Evolutionary conservation across 2,888 invertebrate species (phyloP), one percentile per base, ranked within the genome.

Genomic region (Conchocele bisecta): DNA sequence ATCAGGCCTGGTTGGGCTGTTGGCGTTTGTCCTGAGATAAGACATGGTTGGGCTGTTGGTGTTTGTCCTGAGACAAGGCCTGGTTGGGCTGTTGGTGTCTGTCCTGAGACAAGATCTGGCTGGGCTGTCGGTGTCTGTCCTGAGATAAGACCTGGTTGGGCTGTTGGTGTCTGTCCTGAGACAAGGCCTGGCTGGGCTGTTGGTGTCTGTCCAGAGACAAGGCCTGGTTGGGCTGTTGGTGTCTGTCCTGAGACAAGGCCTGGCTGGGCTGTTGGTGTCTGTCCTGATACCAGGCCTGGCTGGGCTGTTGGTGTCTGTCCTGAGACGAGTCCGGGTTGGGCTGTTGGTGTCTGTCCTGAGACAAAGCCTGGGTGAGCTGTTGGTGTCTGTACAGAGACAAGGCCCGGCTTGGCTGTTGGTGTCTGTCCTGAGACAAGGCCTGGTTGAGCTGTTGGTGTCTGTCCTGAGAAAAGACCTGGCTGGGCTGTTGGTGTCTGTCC

Each of bases 391-490:
- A 28, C 54, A 17, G 64, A 35, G 11, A 17, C 28, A 35, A 58
- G 58, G 41, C 9, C 48, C 26, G 73, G 54, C 13, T 50, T 24
- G 4, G 73, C 69, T 42, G 61, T 73, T 28, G 66, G 72, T 11
- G 53, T 41, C 22, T 63, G 50, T 46, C 61, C 69, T 37, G 66
- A 28, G 22, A 44, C 20, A 37, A 54, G 15, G 11, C 53, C 33
- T 50, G 73, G 76, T 35, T 42, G 15, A 3, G 75, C 70, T 31
- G 75, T 72, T 33, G 76, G 72, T 42, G 64, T 54, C 17, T 54
- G 54, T 28, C 65, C 65, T 29, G 63, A 20, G 4, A 20, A 4
- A 31, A 22, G 22, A 7, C 53, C 42, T 59, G 67, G 67, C n/a
- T 59, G 59, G 1, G 67, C 67, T n/a, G 67, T 67, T 51, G 67